Evolutionary conservation across 2,797 vertebrate genomes (phyloP), one percentile per base, ranked within the genome.

Genomic region (Pristis pectinata): DNA sequence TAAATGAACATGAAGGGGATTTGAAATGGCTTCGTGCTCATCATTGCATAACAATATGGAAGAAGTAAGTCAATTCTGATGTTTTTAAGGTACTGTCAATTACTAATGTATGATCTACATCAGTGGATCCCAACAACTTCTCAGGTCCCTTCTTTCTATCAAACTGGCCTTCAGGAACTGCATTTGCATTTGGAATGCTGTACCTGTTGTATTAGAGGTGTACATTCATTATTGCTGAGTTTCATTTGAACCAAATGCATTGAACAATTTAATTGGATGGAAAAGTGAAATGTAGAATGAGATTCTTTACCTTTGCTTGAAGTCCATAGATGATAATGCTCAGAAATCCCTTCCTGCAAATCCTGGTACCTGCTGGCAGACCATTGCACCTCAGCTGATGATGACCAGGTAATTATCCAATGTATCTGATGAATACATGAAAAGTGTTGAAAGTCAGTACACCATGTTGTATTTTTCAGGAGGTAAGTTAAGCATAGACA

Each of bases 321-420:
- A 99, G 96, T 98, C 98, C 98, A 44, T 99, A 99, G 10, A 98
- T 95, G 95, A 99, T 98, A 96, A 98, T 98, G 96, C 98, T 98
- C 94, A 98, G 98, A 95, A 98, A 98, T 6, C 98, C 98, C 93
- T 98, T 98, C 95, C 98, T 97, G 95, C 98, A 98, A 95, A 98
- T 98, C 91, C 98, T 96, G 96, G 98, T 98, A 93, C 98, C 98
- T 96, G 99, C 98, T 95, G 98, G 96, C 91, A 99, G 98, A 1
- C 98, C 98, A 0, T 98, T 98, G 95, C 98, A 99, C 95, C 98
- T 97, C 95, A 99, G 97, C 96, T 99, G 98, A 72, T 99, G 98
- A 99, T 98, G 34, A 99, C 98, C 59, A 99, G 97, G 15, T 98
- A 97, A 0, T 99, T 98, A 79, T 98, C 98, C 98, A 99, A 98